Conservation (phyloP, 2,113 vertebrate genomes). For the Steatornis caripensis region DNA sequence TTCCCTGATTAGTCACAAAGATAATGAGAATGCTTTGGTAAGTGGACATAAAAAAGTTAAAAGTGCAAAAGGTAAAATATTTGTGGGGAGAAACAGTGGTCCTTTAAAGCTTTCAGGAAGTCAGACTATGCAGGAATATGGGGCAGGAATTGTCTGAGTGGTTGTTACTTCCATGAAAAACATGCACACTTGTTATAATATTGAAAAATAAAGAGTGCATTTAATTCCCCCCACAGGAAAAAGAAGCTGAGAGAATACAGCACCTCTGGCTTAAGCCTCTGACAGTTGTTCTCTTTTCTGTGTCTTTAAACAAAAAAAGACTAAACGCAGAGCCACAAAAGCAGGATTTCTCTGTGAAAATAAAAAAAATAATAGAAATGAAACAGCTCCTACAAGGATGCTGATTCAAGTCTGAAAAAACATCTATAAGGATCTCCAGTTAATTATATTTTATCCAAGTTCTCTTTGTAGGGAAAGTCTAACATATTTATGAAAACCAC, state of each 20-base stretch:
- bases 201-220: background rate
- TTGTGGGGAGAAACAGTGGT: background rate
- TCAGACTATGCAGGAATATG: background rate
- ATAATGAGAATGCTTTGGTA: background rate
- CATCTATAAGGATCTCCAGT: background rate
- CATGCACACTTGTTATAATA: background rate
- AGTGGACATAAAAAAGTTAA: background rate
- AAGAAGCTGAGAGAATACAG: background rate
- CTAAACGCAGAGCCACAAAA: background rate
- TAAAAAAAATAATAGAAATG: background rate
- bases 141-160: background rate
- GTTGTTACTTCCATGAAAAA: background rate
- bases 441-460: background rate
- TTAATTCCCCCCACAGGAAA: background rate
- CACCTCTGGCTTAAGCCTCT: background rate
- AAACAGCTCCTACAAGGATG: background rate
- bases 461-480: background rate
- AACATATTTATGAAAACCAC: constrained; percentile 29
- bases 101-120: background rate
- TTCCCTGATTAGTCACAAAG: constrained; percentile 21
- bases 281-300: background rate
- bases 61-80: background rate
- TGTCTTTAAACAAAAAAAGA: background rate
- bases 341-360: background rate
- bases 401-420: background rate